These are phyloP conservation scores for Aldrovandia affinis DNA, from an alignment of 2,797 vertebrate genomes.

Conservation along the genomic window DNA sequence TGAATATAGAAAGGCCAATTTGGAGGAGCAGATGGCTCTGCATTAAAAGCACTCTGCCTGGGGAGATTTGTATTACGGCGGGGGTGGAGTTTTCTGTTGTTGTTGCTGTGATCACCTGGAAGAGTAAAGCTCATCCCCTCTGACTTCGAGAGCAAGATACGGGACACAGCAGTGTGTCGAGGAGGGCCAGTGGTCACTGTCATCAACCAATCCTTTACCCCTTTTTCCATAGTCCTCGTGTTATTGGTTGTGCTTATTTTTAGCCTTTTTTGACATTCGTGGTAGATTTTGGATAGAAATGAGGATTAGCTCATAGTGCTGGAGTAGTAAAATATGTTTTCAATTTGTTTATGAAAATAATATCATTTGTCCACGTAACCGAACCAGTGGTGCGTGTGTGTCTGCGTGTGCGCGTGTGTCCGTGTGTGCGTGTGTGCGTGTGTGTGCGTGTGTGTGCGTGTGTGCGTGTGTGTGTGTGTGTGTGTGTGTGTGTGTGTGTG, in stretches of 20 bases:
- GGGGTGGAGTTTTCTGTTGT: constrained; percentile 61
- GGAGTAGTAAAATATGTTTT: background rate
- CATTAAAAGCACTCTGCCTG: constrained; percentile 83
- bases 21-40: constrained; percentile 84
- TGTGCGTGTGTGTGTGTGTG: background rate
- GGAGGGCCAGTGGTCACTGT: constrained; percentile 22
- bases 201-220: background rate
- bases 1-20: constrained; percentile 71
- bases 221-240: constrained; percentile 28
- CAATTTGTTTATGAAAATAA: background rate
- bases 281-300: constrained; percentile 20
- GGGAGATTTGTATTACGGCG: constrained; percentile 76
- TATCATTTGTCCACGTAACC: no score
- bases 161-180: background rate
- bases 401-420: background rate
- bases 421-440: no score
- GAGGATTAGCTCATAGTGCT: background rate
- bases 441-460: no score
- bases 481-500: constrained; percentile 1
- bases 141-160: constrained; percentile 35
- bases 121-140: constrained; percentile 64
- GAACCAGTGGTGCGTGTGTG: background rate
- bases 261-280: constrained; percentile 49
- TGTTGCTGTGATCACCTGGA: constrained; percentile 64
- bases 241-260: constrained; percentile 53